Evolutionary conservation across 2,888 invertebrate species (phyloP).

Genomic region (Drosophila sordidula): DNA sequence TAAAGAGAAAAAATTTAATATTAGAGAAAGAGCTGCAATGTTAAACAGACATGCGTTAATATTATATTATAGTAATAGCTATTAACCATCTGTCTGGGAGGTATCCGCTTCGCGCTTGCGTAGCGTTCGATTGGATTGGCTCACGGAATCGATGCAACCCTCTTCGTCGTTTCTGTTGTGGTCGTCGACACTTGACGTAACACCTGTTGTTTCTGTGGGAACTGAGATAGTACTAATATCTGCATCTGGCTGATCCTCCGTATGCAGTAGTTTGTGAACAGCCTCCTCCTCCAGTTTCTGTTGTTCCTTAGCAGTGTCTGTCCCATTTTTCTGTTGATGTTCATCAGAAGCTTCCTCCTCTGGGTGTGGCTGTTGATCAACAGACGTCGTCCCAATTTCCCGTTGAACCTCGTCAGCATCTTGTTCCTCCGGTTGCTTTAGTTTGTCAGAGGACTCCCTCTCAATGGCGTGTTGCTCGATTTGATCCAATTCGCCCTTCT

Average conservation of each 20-base stretch:
- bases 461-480: neutral
- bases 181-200: constrained; percentile 29
- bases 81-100: constrained; percentile 65
- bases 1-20: constrained; percentile 1
- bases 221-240: neutral
- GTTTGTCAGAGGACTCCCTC: neutral
- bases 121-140: constrained; percentile 18
- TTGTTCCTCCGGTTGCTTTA: neutral
- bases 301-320: neutral
- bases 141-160: neutral
- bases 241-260: neutral
- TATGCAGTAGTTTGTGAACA: neutral
- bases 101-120: constrained; percentile 43
- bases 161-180: constrained; percentile 7
- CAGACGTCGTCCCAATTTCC: neutral
- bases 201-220: constrained; percentile 67
- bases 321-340: neutral
- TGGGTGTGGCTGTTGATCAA: neutral
- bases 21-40: constrained; percentile 3
- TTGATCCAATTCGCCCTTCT: neutral
- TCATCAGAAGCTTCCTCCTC: neutral
- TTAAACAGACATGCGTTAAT: neutral
- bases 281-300: neutral
- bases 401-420: neutral
- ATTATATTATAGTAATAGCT: constrained; percentile 43